Evolutionary conservation across 2,797 vertebrate genomes (phyloP), one percentile per base, ranked within the genome.

Genomic region (Limnodromus scolopaceus): DNA sequence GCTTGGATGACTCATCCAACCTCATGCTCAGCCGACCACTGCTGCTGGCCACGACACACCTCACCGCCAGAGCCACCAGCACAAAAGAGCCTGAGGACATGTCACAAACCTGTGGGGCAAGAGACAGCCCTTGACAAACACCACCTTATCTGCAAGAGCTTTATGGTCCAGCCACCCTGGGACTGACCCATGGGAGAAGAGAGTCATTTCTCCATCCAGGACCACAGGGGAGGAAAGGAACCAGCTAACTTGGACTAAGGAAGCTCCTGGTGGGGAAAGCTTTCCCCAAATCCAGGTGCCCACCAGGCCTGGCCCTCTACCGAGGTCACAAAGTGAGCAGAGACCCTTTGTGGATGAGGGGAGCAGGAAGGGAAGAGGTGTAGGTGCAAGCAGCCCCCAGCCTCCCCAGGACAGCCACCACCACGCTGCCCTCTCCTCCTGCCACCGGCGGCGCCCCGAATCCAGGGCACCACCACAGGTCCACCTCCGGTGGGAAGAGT

Each of bases 401-500:
- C 28, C 8, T 32, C 51, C 63, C 32, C 53, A 23, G 49, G 14
- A n/a, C 48, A 19, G 13, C 25, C 0, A 36, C 64, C 27, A 36
- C 64, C 27, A 0, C 0, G 11, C 58, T 7, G n/a, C 48, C 74
- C 10, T 55, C 38, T 55, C 41, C 32, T 79, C 49, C 45, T 2
- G 16, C 49, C 22, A 0, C 71, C 72, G 24, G 39, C 81, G 16
- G 58, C 90, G 58, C 90, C 92, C 46, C 20, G 10, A 13, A 13
- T 57, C 81, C 43, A 48, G 51, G 4, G 5, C 6, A 17, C 5
- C 57, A 1, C 32, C 4, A 4, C 83, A 63, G 85, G 78, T 82
- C 75, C 75, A 82, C 80, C 91, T 90, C 89, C 28, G 45, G 75
- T 39, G 91, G 36, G 84, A 94, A 48, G 89, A 78, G 72, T 65